A percentile compares a stretch with the other conserved stretches of the same genome.
phyloP scores from a whole-genome alignment of 2,888 invertebrate genomes.

The Leptopilina drosophilae region DNA sequence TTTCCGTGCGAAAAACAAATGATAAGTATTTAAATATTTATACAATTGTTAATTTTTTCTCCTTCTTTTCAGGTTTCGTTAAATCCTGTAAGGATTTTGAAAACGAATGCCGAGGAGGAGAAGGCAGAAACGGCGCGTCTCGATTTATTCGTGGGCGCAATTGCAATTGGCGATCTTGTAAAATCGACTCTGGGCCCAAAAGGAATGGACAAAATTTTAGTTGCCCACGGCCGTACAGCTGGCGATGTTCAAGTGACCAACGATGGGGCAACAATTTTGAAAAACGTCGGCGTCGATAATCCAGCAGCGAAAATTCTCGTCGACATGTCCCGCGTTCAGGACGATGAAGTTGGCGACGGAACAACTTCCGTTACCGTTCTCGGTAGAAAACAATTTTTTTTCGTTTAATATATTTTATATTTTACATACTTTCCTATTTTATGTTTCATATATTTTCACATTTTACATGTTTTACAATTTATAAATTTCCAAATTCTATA shows the following conservation, averaged over 20 bases:
- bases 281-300: constrained; percentile 97
- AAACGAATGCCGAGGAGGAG: constrained; percentile 98
- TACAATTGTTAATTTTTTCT: background rate
- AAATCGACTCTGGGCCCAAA: constrained; percentile 99
- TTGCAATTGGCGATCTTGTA: constrained; percentile 98
- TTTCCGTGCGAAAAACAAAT: too few relatives aligned
- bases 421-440: too few relatives aligned
- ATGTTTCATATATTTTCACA: too few relatives aligned
- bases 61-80: constrained; percentile 84
- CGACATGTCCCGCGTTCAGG: constrained; percentile 99
- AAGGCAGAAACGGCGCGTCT: constrained; percentile 97
- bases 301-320: constrained; percentile 99
- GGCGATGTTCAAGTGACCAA: constrained; percentile 97
- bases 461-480: too few relatives aligned
- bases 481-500: too few relatives aligned
- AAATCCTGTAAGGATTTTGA: constrained; percentile 96
- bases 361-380: constrained; percentile 99
- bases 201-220: constrained; percentile 97
- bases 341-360: constrained; percentile 99
- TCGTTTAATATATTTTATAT: too few relatives aligned
- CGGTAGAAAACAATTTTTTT: constrained; percentile 76
- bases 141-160: constrained; percentile 98
- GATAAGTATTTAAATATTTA: background rate
- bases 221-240: constrained; percentile 87
- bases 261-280: constrained; percentile 99